Percentiles rank a stretch among this genome's conserved stretches.
Evolutionary conservation across 1,140 invertebrate genomes (phyloP).

Genomic region (Trichoplusia ni): DNA sequence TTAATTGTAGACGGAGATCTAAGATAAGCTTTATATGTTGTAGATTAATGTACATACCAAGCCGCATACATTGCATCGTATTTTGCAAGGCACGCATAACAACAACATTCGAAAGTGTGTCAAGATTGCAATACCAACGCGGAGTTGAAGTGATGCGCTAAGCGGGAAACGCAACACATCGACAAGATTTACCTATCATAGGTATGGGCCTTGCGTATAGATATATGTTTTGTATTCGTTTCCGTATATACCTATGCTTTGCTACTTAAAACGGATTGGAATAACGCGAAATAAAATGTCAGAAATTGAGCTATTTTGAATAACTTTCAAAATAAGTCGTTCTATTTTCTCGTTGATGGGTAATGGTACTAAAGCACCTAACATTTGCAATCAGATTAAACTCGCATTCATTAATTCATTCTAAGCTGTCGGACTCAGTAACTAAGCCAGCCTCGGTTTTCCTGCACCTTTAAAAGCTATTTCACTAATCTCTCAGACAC

Average conservation of each 20-base stretch:
- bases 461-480: constrained; percentile 6
- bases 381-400: too few species aligned
- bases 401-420: too few species aligned
- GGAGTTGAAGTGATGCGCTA: constrained; percentile 52
- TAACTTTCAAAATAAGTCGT: too few species aligned
- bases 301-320: too few species aligned
- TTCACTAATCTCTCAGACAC: constrained; percentile 12
- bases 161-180: constrained; percentile 63
- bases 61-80: constrained; percentile 61
- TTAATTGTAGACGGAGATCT: constrained; percentile 3
- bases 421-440: too few species aligned
- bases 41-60: constrained; percentile 35
- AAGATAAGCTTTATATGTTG: constrained; percentile 23
- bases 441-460: too few species aligned
- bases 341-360: too few species aligned
- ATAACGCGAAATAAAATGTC: too few species aligned
- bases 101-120: constrained; percentile 79
- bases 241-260: background rate
- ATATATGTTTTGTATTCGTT: background rate
- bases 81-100: constrained; percentile 78
- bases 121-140: constrained; percentile 74
- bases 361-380: too few species aligned
- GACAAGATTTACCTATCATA: constrained; percentile 46
- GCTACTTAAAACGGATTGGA: too few species aligned
- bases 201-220: constrained; percentile 3